phyloP scores from a whole-genome alignment of 2,888 invertebrate genomes.

The Calephelis perditalis region DNA sequence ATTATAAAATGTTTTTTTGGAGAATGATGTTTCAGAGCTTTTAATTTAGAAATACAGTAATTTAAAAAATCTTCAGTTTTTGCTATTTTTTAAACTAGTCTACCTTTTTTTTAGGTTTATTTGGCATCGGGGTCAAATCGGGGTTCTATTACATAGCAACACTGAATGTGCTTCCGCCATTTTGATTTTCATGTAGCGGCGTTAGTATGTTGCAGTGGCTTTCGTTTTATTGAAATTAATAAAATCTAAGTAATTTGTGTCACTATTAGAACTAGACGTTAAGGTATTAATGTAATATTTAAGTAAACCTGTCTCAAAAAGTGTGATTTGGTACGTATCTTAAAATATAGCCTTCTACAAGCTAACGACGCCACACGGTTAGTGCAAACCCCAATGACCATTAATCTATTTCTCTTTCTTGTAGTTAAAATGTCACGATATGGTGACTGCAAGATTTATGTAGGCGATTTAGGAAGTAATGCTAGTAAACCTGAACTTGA shows the following conservation, averaged over 20 bases:
- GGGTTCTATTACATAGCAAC: too few species aligned
- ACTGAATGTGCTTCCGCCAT: conserved; percentile 9
- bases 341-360: neutral
- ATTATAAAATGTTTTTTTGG: too few species aligned
- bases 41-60: too few species aligned
- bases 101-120: too few species aligned
- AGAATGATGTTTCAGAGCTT: too few species aligned
- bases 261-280: neutral
- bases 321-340: neutral
- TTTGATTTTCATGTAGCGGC: neutral
- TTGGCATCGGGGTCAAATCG: too few species aligned
- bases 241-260: neutral
- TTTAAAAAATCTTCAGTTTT: too few species aligned
- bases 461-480: conserved; percentile 94
- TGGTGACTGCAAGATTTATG: conserved; percentile 96
- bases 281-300: conserved; percentile 3
- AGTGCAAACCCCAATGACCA: neutral
- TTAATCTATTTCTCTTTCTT: conserved; percentile 17
- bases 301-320: neutral
- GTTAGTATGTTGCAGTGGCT: neutral
- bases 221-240: neutral
- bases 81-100: too few species aligned
- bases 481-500: conserved; percentile 96
- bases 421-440: conserved; percentile 83
- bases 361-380: conserved; percentile 4